These are phyloP conservation scores for Philhelius pedissequus DNA, from an alignment of 2,888 invertebrate species.

Conservation along the genomic window DNA sequence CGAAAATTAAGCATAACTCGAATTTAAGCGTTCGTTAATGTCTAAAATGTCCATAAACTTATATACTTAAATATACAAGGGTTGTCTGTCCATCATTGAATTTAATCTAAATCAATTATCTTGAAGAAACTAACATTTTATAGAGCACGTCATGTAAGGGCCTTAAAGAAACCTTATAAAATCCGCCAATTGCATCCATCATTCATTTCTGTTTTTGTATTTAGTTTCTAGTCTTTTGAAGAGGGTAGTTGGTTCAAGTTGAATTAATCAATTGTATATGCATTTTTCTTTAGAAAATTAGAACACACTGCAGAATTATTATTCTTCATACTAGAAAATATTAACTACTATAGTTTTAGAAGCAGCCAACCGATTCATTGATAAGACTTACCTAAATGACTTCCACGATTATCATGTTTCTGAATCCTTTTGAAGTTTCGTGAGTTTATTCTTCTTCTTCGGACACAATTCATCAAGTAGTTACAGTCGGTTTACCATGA, in stretches of 20 bases:
- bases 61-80: not conserved
- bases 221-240: not conserved
- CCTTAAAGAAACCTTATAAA: not conserved
- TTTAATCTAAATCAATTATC: not conserved
- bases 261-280: too few relatives aligned
- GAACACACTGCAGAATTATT: not conserved
- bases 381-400: not conserved
- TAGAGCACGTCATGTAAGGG: not conserved
- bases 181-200: not conserved
- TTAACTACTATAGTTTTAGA: constrained; percentile 5
- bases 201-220: not conserved
- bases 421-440: constrained; percentile 29
- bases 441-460: constrained; percentile 24
- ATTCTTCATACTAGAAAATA: not conserved
- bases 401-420: constrained; percentile 52
- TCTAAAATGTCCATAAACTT: not conserved
- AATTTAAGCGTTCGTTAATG: constrained; percentile 17
- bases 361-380: not conserved
- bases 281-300: too few relatives aligned
- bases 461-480: constrained; percentile 4
- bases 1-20: not conserved
- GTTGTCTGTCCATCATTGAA: constrained; percentile 7
- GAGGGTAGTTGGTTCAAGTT: not conserved
- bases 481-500: not conserved
- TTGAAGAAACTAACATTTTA: not conserved